Base-by-base conservation (phyloP, 2,113 vertebrate genomes). In the Phalacrocorax carbo region DNA sequence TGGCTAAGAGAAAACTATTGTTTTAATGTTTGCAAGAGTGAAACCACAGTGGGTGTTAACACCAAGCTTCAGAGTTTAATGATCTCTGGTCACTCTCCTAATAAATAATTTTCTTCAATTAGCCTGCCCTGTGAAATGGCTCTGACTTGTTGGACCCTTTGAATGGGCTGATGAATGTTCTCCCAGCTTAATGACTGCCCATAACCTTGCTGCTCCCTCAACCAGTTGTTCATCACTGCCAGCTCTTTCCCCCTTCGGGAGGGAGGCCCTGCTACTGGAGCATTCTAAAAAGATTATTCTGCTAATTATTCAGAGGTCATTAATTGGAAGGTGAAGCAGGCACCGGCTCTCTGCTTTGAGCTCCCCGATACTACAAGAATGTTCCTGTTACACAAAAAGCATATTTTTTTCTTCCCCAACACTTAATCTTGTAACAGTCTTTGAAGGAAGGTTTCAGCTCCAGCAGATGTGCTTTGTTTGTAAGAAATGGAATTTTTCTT, bases 211-310 rank as follows among this genome's bases (percentile, higher is more conserved):
- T 62, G 58, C 79, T 96, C 68, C 25, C 76, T 92, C 36, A 82
- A 27, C 36, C 57, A 30, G 40, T 26, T 86, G 51, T 78, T 95
- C 52, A 52, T 70, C 75, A 51, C 23, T 32, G 70, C 44, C 68
- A 80, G 66, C 17, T 66, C 90, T 77, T 58, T 32, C 20, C 29
- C 68, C 15, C 32, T 80, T 54, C 21, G 70, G 82, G 32, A 82
- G 38, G 4, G 88, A 66, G 69, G 27, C 65, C 40, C 21, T 91
- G 82, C 48, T 86, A 71, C 38, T 88, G 69, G 55, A 84, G 42
- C 55, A 94, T 91, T 96, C 79, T 90, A 62, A 91, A 95, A 96
- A 49, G 68, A 90, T 82, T 89, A 80, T 91, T 82, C 71, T 82
- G 79, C 64, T 93, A 92, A 88, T 95, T 94, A 88, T 90, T 85